Conservation (phyloP, 2,888 invertebrate species). For the Muscina levida region DNA sequence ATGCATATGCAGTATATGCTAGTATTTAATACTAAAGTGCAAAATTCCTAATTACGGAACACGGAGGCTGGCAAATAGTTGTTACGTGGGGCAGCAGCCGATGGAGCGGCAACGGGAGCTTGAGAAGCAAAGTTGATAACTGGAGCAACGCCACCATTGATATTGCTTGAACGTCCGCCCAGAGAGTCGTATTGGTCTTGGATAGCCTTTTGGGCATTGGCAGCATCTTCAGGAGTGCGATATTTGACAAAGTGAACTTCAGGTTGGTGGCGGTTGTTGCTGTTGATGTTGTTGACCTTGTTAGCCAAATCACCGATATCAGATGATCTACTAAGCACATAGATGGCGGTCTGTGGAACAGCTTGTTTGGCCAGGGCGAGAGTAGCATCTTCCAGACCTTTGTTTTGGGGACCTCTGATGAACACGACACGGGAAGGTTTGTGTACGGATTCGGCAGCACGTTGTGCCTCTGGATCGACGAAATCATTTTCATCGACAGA, state of each 20-base stretch:
- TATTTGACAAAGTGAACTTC: conserved; percentile 26
- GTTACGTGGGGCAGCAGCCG: not conserved
- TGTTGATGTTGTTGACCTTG: not conserved
- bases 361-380: not conserved
- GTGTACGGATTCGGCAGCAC: not conserved
- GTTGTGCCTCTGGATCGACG: not conserved
- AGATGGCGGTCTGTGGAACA: conserved; percentile 3
- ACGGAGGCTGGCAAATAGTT: not conserved
- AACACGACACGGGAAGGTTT: not conserved
- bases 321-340: not conserved
- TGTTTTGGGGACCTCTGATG: conserved; percentile 11
- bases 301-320: conserved; percentile 7
- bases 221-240: conserved; percentile 1
- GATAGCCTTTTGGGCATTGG: conserved; percentile 7
- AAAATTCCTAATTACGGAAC: too few species aligned
- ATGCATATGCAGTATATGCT: too few species aligned
- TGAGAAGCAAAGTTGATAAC: conserved; percentile 1
- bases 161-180: not conserved
- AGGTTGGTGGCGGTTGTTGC: not conserved
- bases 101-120: not conserved
- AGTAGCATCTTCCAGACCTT: not conserved
- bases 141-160: conserved; percentile 6
- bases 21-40: too few species aligned
- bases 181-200: conserved; percentile 6
- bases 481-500: conserved; percentile 27